A percentile compares a stretch with the other conserved stretches of the same genome.
Evolutionary conservation across 2,888 invertebrate genomes (phyloP).

Genomic region (Oscheius myriophilus): DNA sequence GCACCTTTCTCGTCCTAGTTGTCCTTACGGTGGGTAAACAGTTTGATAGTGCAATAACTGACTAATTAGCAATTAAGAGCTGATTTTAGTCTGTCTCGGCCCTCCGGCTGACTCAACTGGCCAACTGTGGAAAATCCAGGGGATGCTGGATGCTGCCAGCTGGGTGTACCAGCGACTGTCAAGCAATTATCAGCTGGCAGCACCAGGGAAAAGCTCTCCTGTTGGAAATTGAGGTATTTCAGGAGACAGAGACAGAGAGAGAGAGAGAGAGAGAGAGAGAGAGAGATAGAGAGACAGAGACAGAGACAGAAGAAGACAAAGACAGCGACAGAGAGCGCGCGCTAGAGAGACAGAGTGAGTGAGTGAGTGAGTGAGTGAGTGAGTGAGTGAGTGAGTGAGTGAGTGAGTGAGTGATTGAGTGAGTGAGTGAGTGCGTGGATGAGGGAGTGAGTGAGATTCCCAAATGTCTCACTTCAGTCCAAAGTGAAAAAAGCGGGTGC

Average conservation of each 20-base stretch:
- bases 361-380: background rate
- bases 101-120: constrained; percentile 46
- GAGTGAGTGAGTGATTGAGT: no score
- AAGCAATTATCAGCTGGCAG: constrained; percentile 54
- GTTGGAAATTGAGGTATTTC: constrained; percentile 49
- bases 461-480: constrained; percentile 9
- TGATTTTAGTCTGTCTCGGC: constrained; percentile 2
- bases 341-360: background rate
- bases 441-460: background rate
- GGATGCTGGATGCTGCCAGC: constrained; percentile 70
- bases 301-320: background rate
- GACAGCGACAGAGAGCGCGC: background rate
- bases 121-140: constrained; percentile 64
- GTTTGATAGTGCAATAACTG: no score
- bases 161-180: constrained; percentile 62
- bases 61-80: no score
- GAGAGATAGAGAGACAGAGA: background rate
- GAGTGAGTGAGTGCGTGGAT: background rate
- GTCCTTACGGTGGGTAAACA: no score
- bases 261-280: background rate
- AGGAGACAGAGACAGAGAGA: background rate
- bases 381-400: constrained; percentile 27
- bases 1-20: no score
- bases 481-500: constrained; percentile 8
- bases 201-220: constrained; percentile 45